These are phyloP conservation scores for Phoenoteleia sp. DNA, from an alignment of 2,888 invertebrate species.

Conservation along the genomic window DNA sequence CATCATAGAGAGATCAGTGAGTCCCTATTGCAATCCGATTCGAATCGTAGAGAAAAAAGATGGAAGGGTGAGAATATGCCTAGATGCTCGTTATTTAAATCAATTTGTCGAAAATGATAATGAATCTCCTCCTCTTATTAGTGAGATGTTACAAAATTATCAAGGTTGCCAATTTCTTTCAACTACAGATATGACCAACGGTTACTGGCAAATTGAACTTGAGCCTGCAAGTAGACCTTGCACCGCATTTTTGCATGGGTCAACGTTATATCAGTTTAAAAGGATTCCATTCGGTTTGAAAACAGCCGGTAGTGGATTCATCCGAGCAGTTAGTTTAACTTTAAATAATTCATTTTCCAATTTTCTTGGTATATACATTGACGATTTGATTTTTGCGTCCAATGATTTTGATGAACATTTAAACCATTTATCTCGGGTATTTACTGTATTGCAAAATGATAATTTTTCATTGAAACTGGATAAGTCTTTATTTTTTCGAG, in stretches of 20 bases:
- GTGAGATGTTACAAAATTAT: neutral
- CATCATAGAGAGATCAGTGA: conserved; percentile 76
- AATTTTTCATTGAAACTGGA: conserved; percentile 74
- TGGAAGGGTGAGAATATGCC: conserved; percentile 74
- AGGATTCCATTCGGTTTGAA: neutral
- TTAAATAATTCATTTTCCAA: neutral
- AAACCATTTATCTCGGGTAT: conserved; percentile 67
- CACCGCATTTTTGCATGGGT: neutral
- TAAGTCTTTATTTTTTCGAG: conserved; percentile 73
- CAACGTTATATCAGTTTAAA: neutral
- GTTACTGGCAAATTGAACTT: neutral
- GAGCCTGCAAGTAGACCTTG: neutral
- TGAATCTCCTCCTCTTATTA: neutral
- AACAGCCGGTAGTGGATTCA: neutral
- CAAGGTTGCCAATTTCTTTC: neutral
- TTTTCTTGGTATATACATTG: neutral
- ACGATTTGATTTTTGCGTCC: neutral
- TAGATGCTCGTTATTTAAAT: conserved; percentile 73
- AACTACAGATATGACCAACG: neutral
- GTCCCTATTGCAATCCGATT: conserved; percentile 76
- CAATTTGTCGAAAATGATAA: neutral
- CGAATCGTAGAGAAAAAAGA: conserved; percentile 65
- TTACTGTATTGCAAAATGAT: conserved; percentile 61
- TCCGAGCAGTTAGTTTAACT: neutral
- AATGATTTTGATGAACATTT: conserved; percentile 69